phyloP scores from a whole-genome alignment of 2,113 vertebrate genomes.

The Crypturellus undulatus region DNA sequence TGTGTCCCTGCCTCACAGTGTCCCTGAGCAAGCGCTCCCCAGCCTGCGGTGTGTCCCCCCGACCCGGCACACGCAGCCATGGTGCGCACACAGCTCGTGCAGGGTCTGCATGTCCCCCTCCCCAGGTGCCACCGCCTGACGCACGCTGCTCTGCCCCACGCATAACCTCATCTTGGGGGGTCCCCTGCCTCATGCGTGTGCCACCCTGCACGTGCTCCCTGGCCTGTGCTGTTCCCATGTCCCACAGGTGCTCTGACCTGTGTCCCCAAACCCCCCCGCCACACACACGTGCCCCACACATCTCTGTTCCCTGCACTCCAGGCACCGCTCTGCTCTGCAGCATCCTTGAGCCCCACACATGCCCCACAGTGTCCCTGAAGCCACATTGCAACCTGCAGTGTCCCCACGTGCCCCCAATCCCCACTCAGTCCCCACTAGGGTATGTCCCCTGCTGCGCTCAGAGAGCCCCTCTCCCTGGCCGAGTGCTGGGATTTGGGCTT shows the following conservation, averaged over 20 bases:
- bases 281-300: neutral
- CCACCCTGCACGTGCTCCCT: neutral
- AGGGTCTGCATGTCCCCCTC: neutral
- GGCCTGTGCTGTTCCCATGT: accelerated
- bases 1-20: too few relatives aligned
- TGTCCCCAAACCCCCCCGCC: neutral
- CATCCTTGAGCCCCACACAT: too few relatives aligned
- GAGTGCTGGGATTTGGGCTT: neutral
- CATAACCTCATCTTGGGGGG: too few relatives aligned
- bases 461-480: neutral
- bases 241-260: neutral
- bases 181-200: too few relatives aligned
- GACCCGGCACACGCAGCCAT: too few relatives aligned
- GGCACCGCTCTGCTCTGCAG: neutral
- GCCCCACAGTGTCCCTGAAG: neutral
- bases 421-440: too few relatives aligned
- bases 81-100: too few relatives aligned
- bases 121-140: neutral
- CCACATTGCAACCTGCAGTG: neutral
- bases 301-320: accelerated
- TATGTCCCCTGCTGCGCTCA: neutral
- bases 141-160: neutral
- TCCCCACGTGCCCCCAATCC: neutral
- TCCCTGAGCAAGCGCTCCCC: too few relatives aligned
- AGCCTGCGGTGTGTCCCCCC: too few relatives aligned